Percentiles rank a stretch among this genome's conserved stretches.
Evolutionary conservation across 2,888 invertebrate genomes (phyloP).

Genomic region (Caenorhabditis uteleia): DNA sequence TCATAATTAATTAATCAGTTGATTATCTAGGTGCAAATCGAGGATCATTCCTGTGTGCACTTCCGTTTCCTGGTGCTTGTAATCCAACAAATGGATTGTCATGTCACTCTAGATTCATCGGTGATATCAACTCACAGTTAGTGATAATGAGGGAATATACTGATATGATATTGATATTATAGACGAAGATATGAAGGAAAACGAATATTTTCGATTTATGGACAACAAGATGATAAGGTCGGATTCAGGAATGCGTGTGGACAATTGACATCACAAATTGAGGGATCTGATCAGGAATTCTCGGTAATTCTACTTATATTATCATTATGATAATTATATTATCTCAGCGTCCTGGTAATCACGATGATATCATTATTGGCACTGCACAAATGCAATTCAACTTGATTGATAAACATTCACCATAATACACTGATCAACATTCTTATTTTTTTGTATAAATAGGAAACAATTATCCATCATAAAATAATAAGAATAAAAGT

Average conservation of each 20-base stretch:
- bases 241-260: slow-evolving; percentile 60
- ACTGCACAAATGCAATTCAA: slow-evolving; percentile 59
- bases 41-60: slow-evolving; percentile 62
- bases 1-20: background rate
- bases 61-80: slow-evolving; percentile 64
- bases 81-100: slow-evolving; percentile 60
- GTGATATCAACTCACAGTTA: slow-evolving; percentile 60
- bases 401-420: slow-evolving; percentile 47
- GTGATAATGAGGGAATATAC: too few species aligned
- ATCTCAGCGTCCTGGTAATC: slow-evolving; percentile 60
- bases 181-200: slow-evolving; percentile 59
- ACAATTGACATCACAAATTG: slow-evolving; percentile 53
- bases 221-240: slow-evolving; percentile 63
- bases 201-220: slow-evolving; percentile 61
- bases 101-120: slow-evolving; percentile 58
- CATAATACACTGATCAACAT: background rate
- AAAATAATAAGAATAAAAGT: too few species aligned
- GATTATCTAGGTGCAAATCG: slow-evolving; percentile 55
- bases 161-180: background rate
- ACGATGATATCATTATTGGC: slow-evolving; percentile 59
- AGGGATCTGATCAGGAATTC: slow-evolving; percentile 52
- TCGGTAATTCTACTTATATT: slow-evolving; percentile 30
- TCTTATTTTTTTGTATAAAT: background rate
- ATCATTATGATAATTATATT: background rate
- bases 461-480: too few species aligned